These are phyloP conservation scores for Eupithecia pulchellata DNA, from an alignment of 2,888 invertebrate genomes.

Conservation along the genomic window DNA sequence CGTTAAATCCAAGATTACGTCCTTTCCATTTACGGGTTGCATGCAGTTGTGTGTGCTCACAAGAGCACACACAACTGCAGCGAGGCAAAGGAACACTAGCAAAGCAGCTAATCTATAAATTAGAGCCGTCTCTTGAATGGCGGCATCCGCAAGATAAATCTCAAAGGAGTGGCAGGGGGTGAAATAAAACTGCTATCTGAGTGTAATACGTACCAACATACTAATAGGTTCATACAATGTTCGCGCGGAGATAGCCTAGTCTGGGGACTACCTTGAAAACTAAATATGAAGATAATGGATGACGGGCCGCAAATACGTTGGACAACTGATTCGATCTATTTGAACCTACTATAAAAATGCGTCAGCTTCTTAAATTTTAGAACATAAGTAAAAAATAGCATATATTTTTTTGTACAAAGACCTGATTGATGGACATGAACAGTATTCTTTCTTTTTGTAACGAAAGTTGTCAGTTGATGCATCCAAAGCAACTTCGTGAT, in stretches of 20 bases:
- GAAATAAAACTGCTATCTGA: constrained; percentile 70
- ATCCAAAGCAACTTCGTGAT: background rate
- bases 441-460: too few species aligned
- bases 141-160: constrained; percentile 57
- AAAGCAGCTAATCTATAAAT: constrained; percentile 47
- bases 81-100: constrained; percentile 26
- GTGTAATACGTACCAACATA: constrained; percentile 64
- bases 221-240: constrained; percentile 51
- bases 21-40: constrained; percentile 15
- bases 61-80: constrained; percentile 10
- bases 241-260: constrained; percentile 47
- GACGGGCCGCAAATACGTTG: background rate
- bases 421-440: too few species aligned
- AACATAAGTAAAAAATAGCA: too few species aligned
- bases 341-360: background rate
- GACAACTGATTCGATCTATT: background rate
- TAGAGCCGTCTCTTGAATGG: constrained; percentile 53
- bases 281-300: background rate
- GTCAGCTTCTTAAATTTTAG: too few species aligned
- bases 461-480: background rate
- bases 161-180: constrained; percentile 54
- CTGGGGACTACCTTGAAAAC: background rate
- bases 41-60: too few species aligned
- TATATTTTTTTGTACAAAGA: too few species aligned
- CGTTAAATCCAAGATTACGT: background rate